Evolutionary conservation across 2,113 vertebrate species (phyloP).

Genomic region (Sinocyclocheilus anshuiensis): DNA sequence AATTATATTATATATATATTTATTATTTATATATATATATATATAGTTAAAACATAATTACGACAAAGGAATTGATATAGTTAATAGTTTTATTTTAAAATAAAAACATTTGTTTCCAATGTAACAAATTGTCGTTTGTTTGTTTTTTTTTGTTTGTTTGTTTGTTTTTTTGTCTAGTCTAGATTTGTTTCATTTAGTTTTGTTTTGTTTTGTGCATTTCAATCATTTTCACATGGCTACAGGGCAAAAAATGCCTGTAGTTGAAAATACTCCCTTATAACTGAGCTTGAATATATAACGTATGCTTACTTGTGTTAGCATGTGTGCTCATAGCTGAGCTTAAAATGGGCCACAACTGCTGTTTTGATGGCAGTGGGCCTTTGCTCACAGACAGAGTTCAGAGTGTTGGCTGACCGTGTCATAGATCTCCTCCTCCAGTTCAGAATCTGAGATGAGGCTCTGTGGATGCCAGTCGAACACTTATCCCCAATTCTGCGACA

Average conservation of each 20-base stretch:
- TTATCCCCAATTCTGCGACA: background rate
- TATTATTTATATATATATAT: too few species aligned
- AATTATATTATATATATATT: too few species aligned
- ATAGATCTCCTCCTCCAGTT: background rate
- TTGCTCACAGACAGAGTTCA: constrained; percentile 17
- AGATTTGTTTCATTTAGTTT: background rate
- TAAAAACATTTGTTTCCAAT: too few species aligned
- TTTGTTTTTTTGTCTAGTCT: too few species aligned
- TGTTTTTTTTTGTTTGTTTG: too few species aligned
- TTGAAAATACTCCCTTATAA: background rate
- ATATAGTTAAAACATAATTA: too few species aligned
- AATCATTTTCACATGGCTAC: background rate
- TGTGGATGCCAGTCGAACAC: background rate
- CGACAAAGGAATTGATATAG: too few species aligned
- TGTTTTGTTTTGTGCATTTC: background rate
- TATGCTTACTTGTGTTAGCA: background rate
- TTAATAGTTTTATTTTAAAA: too few species aligned
- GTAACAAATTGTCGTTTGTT: too few species aligned
- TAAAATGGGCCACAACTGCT: background rate
- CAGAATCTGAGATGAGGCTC: constrained; percentile 31
- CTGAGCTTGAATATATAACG: background rate
- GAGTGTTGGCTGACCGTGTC: background rate
- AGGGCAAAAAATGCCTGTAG: background rate
- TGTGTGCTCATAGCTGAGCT: background rate
- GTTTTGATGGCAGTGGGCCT: background rate